A percentile compares a stretch with the other conserved stretches of the same genome.
These are phyloP conservation scores for Phodopus roborovskii DNA, from an alignment of 2,113 vertebrate species.

Conservation along the genomic window DNA sequence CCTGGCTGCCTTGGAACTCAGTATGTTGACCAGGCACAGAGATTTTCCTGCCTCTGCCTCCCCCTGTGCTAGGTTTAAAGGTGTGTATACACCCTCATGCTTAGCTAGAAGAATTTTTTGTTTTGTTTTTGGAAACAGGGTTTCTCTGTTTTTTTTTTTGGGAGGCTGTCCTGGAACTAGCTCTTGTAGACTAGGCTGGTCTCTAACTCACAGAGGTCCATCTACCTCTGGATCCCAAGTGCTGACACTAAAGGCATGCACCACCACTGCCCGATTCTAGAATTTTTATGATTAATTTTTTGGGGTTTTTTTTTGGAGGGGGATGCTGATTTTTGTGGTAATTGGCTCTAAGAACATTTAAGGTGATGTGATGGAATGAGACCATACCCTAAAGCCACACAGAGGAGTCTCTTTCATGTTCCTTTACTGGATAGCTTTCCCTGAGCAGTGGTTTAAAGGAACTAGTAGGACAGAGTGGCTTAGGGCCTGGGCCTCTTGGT, in stretches of 20 bases:
- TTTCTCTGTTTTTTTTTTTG: no score
- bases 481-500: rapidly evolving
- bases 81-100: background rate
- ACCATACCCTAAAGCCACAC: background rate
- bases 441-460: background rate
- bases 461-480: background rate
- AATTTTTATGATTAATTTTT: background rate
- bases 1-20: background rate
- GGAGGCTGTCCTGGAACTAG: no score
- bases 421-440: background rate
- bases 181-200: no score
- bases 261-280: background rate
- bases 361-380: background rate
- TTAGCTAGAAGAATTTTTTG: background rate
- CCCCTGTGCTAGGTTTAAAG: background rate
- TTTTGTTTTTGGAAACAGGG: no score
- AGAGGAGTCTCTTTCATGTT: background rate
- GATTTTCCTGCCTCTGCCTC: background rate
- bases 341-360: background rate
- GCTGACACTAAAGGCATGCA: no score
- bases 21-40: background rate
- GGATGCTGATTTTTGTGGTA: background rate
- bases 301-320: no score
- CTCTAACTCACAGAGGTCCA: no score
- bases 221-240: no score